Conservation (phyloP, 2,888 invertebrate genomes). For the Nemurella pictetii region DNA sequence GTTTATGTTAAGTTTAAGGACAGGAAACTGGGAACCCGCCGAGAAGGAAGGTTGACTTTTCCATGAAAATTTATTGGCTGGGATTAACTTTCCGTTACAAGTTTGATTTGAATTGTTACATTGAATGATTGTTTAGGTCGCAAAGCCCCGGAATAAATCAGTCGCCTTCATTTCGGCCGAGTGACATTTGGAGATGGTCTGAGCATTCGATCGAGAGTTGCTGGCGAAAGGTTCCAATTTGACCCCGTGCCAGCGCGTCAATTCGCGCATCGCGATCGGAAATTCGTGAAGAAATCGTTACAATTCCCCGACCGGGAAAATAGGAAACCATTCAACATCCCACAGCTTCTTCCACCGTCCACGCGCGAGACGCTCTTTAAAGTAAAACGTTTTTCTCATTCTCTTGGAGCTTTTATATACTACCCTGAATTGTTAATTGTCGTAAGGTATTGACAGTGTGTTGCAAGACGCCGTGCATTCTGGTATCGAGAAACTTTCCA, state of each 20-base stretch:
- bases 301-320: background rate
- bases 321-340: background rate
- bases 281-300: background rate
- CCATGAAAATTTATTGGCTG: background rate
- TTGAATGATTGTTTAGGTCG: constrained; percentile 12
- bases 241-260: background rate
- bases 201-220: background rate
- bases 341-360: background rate
- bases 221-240: background rate
- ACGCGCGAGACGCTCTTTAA: no score
- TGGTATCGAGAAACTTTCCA: background rate
- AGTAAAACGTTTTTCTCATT: background rate
- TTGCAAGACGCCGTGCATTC: background rate
- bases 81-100: background rate
- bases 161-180: background rate
- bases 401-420: background rate
- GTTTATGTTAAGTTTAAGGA: background rate
- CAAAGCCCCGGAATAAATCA: constrained; percentile 5
- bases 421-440: background rate
- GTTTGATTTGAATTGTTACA: background rate
- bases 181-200: background rate
- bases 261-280: background rate
- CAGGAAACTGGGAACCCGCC: background rate
- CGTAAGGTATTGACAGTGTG: background rate
- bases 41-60: background rate